Percentiles rank a stretch among this genome's conserved stretches.
Conservation (phyloP, 1,140 invertebrate species). For the Mactra quadrangularis region DNA sequence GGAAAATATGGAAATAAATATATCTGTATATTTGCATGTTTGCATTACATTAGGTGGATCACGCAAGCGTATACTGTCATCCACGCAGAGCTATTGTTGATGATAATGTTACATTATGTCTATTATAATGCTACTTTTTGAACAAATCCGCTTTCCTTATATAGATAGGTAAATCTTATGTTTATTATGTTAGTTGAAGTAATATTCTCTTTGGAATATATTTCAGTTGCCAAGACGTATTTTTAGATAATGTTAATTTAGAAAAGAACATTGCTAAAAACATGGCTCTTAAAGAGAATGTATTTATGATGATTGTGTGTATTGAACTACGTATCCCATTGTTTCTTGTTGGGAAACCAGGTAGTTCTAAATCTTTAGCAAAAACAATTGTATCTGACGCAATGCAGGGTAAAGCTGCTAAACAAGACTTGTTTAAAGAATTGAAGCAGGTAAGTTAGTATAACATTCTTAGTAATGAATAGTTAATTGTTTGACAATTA, state of each 20-base stretch:
- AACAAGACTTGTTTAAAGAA: constrained; percentile 69
- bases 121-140: too few species aligned
- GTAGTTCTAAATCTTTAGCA: constrained; percentile 81
- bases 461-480: not conserved
- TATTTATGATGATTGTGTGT: constrained; percentile 81
- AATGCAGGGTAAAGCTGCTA: constrained; percentile 76
- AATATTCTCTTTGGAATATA: too few species aligned
- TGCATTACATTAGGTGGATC: too few species aligned
- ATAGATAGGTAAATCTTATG: too few species aligned
- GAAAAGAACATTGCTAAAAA: constrained; percentile 77
- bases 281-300: constrained; percentile 79
- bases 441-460: constrained; percentile 74
- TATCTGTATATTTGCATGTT: too few species aligned
- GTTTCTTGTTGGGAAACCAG: constrained; percentile 81
- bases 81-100: too few species aligned
- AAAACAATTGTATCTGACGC: constrained; percentile 78
- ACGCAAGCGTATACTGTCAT: too few species aligned
- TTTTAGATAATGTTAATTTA: constrained; percentile 74
- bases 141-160: too few species aligned
- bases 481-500: not conserved
- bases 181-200: too few species aligned
- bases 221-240: constrained; percentile 76
- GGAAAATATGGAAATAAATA: too few species aligned
- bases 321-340: constrained; percentile 78
- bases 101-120: too few species aligned